A percentile compares a stretch with the other conserved stretches of the same genome.
Conservation (phyloP, 1,140 invertebrate species). For the Paraescarpia echinospica region DNA sequence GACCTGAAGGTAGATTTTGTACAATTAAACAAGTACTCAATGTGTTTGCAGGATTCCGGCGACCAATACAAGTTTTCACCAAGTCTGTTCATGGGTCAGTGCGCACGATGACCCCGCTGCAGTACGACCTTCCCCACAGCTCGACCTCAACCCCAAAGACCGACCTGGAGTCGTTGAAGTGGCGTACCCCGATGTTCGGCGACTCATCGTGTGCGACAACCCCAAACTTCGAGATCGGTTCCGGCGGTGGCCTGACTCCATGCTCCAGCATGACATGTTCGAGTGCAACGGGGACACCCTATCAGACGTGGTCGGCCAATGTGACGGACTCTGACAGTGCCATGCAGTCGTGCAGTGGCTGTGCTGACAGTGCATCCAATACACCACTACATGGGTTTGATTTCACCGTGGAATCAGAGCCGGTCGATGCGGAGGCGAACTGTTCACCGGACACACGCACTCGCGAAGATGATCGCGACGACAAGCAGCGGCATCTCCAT, state of each 20-base stretch:
- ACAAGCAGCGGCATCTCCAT: background rate
- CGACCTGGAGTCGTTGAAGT: background rate
- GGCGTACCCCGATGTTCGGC: background rate
- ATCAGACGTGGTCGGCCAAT: background rate
- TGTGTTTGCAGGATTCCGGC: conserved; percentile 69
- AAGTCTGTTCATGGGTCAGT: conserved; percentile 63
- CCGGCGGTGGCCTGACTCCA: background rate
- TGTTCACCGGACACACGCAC: background rate
- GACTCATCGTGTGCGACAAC: background rate
- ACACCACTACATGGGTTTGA: background rate
- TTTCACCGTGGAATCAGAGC: background rate
- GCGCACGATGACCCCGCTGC: background rate
- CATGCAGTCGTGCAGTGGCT: background rate
- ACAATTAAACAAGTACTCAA: background rate
- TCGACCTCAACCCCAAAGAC: background rate
- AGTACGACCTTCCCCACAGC: background rate
- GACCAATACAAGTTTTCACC: conserved; percentile 82
- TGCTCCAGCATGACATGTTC: background rate
- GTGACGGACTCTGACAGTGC: background rate
- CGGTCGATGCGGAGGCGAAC: background rate
- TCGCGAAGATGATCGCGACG: background rate
- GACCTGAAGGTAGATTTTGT: no score
- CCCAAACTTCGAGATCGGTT: conserved; percentile 13
- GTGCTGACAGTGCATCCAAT: background rate
- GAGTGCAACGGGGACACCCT: background rate